Conservation (phyloP, 1,140 invertebrate genomes). For the Carcinoscorpius rotundicauda region DNA sequence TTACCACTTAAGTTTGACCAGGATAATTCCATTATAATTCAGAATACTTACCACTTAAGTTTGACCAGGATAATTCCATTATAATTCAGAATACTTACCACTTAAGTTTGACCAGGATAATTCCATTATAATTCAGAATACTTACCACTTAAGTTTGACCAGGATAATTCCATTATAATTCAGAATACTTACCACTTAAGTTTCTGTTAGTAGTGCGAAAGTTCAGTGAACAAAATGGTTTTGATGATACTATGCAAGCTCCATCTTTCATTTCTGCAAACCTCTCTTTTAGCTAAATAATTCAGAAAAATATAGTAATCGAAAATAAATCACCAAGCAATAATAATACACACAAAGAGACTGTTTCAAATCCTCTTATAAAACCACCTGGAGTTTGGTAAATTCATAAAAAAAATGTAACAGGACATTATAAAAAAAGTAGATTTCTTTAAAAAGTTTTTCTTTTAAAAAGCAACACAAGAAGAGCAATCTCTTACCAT, state of each 20-base stretch:
- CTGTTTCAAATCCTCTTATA: too few relatives aligned
- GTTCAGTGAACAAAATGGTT: slow-evolving; percentile 94
- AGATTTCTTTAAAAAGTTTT: too few relatives aligned
- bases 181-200: slow-evolving; percentile 46
- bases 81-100: slow-evolving; percentile 38
- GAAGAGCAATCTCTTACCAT: slow-evolving; percentile 26
- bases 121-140: not conserved
- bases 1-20: slow-evolving; percentile 59
- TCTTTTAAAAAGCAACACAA: too few relatives aligned
- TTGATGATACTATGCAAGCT: slow-evolving; percentile 96
- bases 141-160: slow-evolving; percentile 51
- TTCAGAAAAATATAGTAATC: too few relatives aligned
- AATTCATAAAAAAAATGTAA: too few relatives aligned
- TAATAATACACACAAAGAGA: too few relatives aligned
- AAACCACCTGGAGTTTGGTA: too few relatives aligned
- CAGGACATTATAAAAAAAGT: too few relatives aligned
- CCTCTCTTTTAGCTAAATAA: slow-evolving; percentile 65
- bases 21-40: too few relatives aligned
- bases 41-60: slow-evolving; percentile 48
- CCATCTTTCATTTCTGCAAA: slow-evolving; percentile 96
- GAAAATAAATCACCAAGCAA: too few relatives aligned
- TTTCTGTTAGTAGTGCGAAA: slow-evolving; percentile 91
- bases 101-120: slow-evolving; percentile 46
- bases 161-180: too few relatives aligned
- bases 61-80: slow-evolving; percentile 29